Evolutionary conservation across 2,888 invertebrate genomes (phyloP), one percentile per base, ranked within the genome.

Genomic region (Beris morrisii): DNA sequence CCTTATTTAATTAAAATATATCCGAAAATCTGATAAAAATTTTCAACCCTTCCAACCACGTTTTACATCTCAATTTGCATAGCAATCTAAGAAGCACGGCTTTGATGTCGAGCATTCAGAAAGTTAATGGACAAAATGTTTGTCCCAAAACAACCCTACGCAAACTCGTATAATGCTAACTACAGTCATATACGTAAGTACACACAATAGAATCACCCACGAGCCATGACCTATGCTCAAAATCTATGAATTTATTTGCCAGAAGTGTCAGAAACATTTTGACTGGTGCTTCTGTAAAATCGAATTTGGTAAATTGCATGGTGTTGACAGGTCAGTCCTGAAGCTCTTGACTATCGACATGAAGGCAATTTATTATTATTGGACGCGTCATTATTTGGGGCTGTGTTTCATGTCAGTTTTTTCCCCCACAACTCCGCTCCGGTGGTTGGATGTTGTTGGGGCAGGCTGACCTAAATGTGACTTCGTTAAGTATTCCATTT

Each of bases 221-320:
- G 9, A 38, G 7, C 38, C 43, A 56, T 38, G 38, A 56, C 55
- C 55, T 38, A 43, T 38, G 55, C 13, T 56, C 55, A n/a, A 9
- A 13, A 38, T 56, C 55, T 38, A 56, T 56, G 55, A 56, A 56
- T 56, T 56, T 56, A 56, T 56, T 43, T 56, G 43, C 22, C 38
- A n/a, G 38, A 56, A 15, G 55, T 56, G 55, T 56, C 55, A 56
- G 55, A 56, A 56, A 56, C 38, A 56, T 56, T 56, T 56, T 56
- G 55, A 56, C 55, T 43, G 38, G 55, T 13, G 38, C 38, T 56
- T 38, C 38, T 15, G 38, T 56, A 38, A 5, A 56, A 56, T 43
- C 43, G 55, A 56, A 56, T 56, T 56, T 56, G 32, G 55, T 56
- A 56, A 56, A 56, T 56, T 56, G 55, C 55, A 56, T 56, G 38